A percentile compares a stretch with the other conserved stretches of the same genome.
Evolutionary conservation across 2,113 vertebrate genomes (phyloP).

Genomic region (Thinocorus orbignyianus): DNA sequence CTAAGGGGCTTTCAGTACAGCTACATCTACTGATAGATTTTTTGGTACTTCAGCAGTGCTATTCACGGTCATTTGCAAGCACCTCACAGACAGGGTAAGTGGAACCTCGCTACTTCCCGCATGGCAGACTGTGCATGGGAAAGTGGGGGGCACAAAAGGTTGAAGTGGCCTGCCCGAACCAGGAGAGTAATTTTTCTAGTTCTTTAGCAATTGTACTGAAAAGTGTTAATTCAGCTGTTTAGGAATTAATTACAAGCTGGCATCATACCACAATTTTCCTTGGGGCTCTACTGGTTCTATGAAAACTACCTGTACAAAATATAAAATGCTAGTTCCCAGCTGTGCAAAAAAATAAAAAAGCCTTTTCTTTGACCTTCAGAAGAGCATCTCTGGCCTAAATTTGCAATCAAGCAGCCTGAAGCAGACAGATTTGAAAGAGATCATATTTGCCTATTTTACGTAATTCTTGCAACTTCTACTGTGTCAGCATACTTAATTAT

Average conservation of each 20-base stretch:
- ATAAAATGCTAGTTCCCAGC: background rate
- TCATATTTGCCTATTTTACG: background rate
- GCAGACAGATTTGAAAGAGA: background rate
- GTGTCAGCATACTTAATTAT: background rate
- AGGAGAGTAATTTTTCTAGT: background rate
- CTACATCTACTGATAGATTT: background rate
- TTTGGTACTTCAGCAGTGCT: background rate
- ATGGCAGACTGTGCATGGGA: rapidly evolving
- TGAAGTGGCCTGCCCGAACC: background rate
- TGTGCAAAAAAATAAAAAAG: background rate
- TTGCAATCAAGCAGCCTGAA: background rate
- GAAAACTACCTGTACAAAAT: background rate
- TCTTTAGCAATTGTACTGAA: background rate
- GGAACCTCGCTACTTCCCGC: background rate
- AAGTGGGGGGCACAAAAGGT: background rate
- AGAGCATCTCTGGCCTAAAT: background rate
- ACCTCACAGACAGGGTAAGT: background rate
- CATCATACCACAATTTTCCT: background rate
- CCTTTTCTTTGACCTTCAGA: background rate
- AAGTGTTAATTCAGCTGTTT: background rate
- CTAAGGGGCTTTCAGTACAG: background rate
- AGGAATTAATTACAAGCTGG: background rate
- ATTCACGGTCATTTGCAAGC: background rate
- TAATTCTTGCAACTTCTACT: background rate
- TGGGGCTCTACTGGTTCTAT: background rate